Evolutionary conservation across 2,888 invertebrate species (phyloP).

Genomic region (Caenorhabditis zanzibari): DNA sequence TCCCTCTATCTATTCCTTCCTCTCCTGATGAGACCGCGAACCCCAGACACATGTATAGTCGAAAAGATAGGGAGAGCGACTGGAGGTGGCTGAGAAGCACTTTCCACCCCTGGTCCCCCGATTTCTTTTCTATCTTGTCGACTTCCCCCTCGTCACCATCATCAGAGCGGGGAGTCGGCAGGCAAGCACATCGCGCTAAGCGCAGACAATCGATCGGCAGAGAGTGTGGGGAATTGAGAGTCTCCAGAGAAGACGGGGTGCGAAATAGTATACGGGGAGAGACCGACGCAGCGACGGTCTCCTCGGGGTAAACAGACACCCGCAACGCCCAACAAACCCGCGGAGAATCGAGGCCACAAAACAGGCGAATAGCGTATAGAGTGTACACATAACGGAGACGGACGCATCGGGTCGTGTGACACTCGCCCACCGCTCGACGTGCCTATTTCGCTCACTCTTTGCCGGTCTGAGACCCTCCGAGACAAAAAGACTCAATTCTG

Average conservation of each 20-base stretch:
- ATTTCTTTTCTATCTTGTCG: background rate
- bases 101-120: constrained; percentile 37
- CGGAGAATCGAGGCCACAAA: constrained; percentile 60
- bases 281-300: constrained; percentile 6
- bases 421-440: constrained; percentile 33
- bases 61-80: constrained; percentile 15
- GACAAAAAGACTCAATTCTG: constrained; percentile 29
- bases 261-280: constrained; percentile 13
- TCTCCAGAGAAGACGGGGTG: background rate
- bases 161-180: constrained; percentile 10
- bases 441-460: constrained; percentile 49
- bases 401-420: constrained; percentile 30
- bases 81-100: constrained; percentile 28
- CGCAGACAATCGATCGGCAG: constrained; percentile 15
- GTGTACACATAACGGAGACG: background rate
- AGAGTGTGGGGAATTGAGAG: constrained; percentile 10
- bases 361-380: constrained; percentile 9
- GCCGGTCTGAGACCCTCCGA: constrained; percentile 38
- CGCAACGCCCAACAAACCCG: constrained; percentile 30
- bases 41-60: constrained; percentile 27
- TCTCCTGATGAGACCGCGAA: constrained; percentile 13
- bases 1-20: background rate
- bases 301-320: constrained; percentile 46
- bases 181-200: constrained; percentile 18
- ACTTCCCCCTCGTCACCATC: background rate